Base-by-base conservation (phyloP, 2,888 invertebrate species). In the Byasa hedistus region DNA sequence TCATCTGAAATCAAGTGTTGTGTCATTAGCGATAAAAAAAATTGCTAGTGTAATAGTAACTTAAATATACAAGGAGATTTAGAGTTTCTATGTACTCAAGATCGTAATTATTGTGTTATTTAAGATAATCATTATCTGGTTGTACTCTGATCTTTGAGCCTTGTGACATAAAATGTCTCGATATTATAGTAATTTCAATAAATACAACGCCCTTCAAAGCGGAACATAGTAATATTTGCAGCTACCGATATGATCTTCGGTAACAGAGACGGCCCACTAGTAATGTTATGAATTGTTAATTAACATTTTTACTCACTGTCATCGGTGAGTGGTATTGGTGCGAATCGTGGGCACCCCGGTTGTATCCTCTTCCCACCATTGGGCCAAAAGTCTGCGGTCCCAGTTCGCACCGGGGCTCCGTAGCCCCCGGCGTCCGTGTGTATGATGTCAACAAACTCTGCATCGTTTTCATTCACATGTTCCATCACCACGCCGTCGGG, bases 371-470 rank as follows among this genome's bases (percentile, higher is more conserved):
- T 91, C 1, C 94, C 94, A 0, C 92, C 91, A 69, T 94, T 94
- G 0, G 94, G 94, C 94, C 94, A 94, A 80, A 94, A 94, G 73
- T 94, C 94, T 0, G 85, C 93, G 0, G 93, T 93, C 0, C 93
- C 94, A 0, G 93, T 93, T 21, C 84, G 79, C 0, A 92, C 89
- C 0, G 93, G 93, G 0, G 93, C 93, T 0, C 94, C 94, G 68
- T 93, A 94, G 0, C 91, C 85, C 36, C 94, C 93, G 0, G 94
- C 93, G 72, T 95, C 94, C 0, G 95, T 94, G 76, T 95, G 95
- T 67, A 95, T 95, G 7, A 95, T 92, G 79, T 95, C 94, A 1
- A 94, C 94, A 57, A 94, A 93, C 60, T 92, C 91, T 0, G 94
- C 94, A 76, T 94, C 94, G 2, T 82, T 83, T 2, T 87, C 86